phyloP scores from a whole-genome alignment of 2,888 invertebrate species.

The Agriopis leucophaearia region DNA sequence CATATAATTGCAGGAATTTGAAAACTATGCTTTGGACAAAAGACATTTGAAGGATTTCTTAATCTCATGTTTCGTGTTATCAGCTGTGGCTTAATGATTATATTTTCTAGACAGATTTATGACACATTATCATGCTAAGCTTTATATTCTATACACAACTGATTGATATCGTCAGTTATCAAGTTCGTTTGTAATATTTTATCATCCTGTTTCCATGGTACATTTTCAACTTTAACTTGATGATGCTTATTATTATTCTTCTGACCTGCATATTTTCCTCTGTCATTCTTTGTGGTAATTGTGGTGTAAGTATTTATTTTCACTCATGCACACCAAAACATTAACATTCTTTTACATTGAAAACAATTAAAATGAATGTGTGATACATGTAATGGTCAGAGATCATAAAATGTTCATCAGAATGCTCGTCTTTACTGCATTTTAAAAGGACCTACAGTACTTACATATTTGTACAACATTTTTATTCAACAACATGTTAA shows the following conservation, averaged over 20 bases:
- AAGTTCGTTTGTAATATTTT: not conserved
- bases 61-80: slow-evolving; percentile 10
- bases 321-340: not conserved
- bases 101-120: slow-evolving; percentile 13
- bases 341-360: too few species aligned
- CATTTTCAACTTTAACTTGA: not conserved
- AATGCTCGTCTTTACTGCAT: too few species aligned
- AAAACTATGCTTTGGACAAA: slow-evolving; percentile 18
- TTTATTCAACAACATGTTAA: too few species aligned
- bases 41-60: not conserved
- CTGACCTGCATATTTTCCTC: not conserved
- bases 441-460: too few species aligned
- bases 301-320: not conserved
- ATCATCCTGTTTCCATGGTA: not conserved
- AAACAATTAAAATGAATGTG: too few species aligned
- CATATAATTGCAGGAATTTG: slow-evolving; percentile 1
- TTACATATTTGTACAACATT: too few species aligned
- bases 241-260: not conserved
- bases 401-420: too few species aligned
- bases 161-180: slow-evolving; percentile 1
- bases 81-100: not conserved
- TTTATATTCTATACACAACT: not conserved
- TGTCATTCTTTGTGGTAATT: not conserved
- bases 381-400: too few species aligned
- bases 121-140: slow-evolving; percentile 2